Conservation (phyloP, 2,888 invertebrate genomes). For the Ametastegia equiseti region DNA sequence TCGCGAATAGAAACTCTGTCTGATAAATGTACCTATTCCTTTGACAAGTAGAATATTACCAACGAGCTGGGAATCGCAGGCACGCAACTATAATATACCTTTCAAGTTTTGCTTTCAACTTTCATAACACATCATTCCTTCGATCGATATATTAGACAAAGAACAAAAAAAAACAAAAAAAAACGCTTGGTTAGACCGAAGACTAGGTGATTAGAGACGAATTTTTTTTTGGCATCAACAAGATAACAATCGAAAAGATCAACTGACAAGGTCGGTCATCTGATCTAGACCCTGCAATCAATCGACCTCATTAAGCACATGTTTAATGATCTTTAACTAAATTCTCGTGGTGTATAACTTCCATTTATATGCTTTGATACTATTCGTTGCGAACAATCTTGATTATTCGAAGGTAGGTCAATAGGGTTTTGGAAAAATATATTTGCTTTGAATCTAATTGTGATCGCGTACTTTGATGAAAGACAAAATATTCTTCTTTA, state of each 20-base stretch:
- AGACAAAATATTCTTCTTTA: no score
- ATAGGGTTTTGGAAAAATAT: neutral
- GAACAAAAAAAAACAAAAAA: no score
- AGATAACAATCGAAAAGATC: no score
- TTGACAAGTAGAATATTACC: constrained; percentile 3
- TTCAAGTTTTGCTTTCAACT: neutral
- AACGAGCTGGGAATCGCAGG: neutral
- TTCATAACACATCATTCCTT: neutral
- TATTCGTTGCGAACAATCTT: neutral
- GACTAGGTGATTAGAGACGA: neutral
- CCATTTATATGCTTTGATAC: neutral
- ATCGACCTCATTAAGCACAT: neutral
- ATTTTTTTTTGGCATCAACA: no score
- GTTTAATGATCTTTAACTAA: neutral
- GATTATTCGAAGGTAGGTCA: neutral
- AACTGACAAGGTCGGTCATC: no score
- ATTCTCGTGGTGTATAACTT: neutral
- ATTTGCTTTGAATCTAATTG: no score
- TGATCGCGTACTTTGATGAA: no score
- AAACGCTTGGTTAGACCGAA: neutral
- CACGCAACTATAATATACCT: neutral
- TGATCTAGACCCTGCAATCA: no score
- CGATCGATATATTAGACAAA: no score
- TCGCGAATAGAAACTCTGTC: constrained; percentile 4
- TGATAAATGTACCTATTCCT: neutral